Base-by-base conservation (phyloP, 2,113 vertebrate genomes). In the Siphamia tubifer region DNA sequence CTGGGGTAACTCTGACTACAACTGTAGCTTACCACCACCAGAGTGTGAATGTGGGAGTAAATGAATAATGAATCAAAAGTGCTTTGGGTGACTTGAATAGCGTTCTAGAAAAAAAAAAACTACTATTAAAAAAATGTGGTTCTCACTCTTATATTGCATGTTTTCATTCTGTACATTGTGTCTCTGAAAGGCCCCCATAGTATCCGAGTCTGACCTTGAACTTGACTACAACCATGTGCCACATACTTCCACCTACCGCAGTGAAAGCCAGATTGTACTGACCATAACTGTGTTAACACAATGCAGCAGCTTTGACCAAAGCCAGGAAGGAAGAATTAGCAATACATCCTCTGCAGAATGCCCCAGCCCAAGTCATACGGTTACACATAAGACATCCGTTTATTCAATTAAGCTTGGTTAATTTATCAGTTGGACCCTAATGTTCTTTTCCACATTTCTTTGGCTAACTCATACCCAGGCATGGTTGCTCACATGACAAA, bases 251-350 rank as follows among this genome's bases (percentile, higher is more conserved):
- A 77, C 34, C 67, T 79, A 49, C 15, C 15, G 28, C 42, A 49
- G 44, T 62, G 62, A 75, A 76, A 53, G 48, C 27, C 57, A 74
- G 23, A 55, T 55, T 64, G 40, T 63, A 45, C 47, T 35, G 62
- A 77, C 64, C 31, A 44, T 60, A 74, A 68, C 34, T 2, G 6
- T 40, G 63, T 56, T 1, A 61, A 86, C 79, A 91, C 87, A 88
- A 84, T 88, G 79, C 77, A 57, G 24, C 52, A 51, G 54, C 42
- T 20, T 4, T 8, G 10, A 53, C 44, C 31, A 35, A 68, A 43
- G 31, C 58, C 71, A 86, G 91, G 84, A 91, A 90, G 87, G 85
- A 89, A 90, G 67, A 80, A 85, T 82, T 87, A 82, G 83, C 56
- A 82, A 88, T 70, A 79, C 79, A 77, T 84, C 87, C 64, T 70